Base-by-base conservation (phyloP, 2,113 vertebrate genomes). In the Odontophorus gujanensis region DNA sequence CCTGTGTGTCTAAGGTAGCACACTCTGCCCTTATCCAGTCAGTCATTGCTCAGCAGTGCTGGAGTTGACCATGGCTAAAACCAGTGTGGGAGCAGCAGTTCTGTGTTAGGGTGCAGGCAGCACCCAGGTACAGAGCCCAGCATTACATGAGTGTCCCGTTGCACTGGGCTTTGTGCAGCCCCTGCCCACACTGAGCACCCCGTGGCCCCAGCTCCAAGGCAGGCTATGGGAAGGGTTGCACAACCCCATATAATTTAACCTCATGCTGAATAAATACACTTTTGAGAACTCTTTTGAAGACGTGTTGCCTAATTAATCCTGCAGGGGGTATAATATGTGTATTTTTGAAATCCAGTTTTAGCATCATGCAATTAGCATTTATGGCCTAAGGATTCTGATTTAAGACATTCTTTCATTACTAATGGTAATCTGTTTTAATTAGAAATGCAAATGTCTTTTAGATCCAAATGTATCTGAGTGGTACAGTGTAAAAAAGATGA, bases 291-390 rank as follows among this genome's bases (percentile, higher is more conserved):
- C 90, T 93, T 94, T 94, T 86, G 93, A 95, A 95, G 91, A 95
- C 94, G 83, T 78, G 87, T 91, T 95, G 89, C 95, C 83, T 97
- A 96, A 95, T 96, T 96, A 96, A 92, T 97, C 93, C 94, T 96
- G 93, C 93, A 95, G 96, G 94, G 94, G 93, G 95, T 96, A 96
- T 97, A 97, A 95, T 94, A 91, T 84, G 93, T 95, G 81, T 95
- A 90, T 94, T 89, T 91, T 91, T 97, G 76, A 92, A 92, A 91
- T 83, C 87, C 85, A 95, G 90, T 95, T 96, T 97, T 94, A 95
- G 87, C 94, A 96, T 95, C 68, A 0, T 90, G 85, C 94, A 95
- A 88, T 97, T 97, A 94, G 94, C 82, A 94, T 94, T 94, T 68
- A 95, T 95, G 87, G 95, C 93, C 91, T 83, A 57, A 93, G 82